Evolutionary conservation across 2,113 vertebrate species (phyloP), one percentile per base, ranked within the genome.

Genomic region (Psittacara wagleri): DNA sequence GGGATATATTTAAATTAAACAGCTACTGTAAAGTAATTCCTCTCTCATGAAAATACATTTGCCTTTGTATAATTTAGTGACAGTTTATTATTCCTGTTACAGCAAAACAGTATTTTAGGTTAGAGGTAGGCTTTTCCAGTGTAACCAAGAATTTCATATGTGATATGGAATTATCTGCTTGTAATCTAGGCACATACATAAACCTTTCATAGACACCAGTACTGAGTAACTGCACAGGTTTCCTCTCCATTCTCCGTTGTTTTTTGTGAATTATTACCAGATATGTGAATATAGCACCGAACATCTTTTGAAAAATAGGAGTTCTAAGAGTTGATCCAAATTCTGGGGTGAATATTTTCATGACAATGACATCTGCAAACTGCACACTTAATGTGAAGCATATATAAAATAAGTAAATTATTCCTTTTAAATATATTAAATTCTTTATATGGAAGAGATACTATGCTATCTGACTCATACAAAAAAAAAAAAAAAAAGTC

Each of bases 361-460:
- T 83, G 78, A 86, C 87, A 94, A 87, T 94, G 57, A 92, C 74
- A 97, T 97, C 92, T 97, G 87, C 52, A 96, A 94, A 95, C 17
- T 0, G 3, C 73, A 83, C 55, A 69, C 8, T 92, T 95, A 95
- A 93, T 94, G 80, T 93, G 93, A 97, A 97, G 72, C 51, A 92
- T 55, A 67, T 62, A 92, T 74, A 33, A 94, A 95, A 59, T 90
- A 96, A 97, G 96, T 91, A 93, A 95, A 96, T 83, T 52, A 95
- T 97, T 96, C 70, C 43, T 97, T 96, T 92, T 52, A 92, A 66
- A 95, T 77, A 85, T 54, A 86, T 91, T 88, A 83, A 77, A 86
- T 94, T 92, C 92, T 87, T 83, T 96, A 55, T 89, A 66, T 73
- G 75, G 92, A 80, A 86, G 88, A 95, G 37, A 83, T 94, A 78